A percentile compares a stretch with the other conserved stretches of the same genome.
These are phyloP conservation scores for Scaeva pyrastri DNA, from an alignment of 2,888 invertebrate genomes.

Conservation along the genomic window DNA sequence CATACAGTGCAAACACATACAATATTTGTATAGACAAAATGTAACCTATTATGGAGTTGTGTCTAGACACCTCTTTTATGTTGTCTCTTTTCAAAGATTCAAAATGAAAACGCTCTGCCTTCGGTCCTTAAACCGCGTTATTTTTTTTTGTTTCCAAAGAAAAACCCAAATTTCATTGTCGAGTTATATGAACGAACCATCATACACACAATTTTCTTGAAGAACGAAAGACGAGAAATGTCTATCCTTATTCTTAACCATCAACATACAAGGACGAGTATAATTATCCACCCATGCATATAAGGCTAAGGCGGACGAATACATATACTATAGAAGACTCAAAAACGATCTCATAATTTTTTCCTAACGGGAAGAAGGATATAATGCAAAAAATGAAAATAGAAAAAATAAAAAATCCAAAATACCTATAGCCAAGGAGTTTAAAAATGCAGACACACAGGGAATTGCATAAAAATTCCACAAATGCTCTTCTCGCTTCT, in stretches of 20 bases:
- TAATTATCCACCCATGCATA: conserved; percentile 61
- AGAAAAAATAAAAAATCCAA: background rate
- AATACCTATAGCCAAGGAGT: conserved; percentile 32
- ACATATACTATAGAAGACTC: background rate
- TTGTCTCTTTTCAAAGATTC: conserved; percentile 44
- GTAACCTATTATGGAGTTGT: conserved; percentile 51
- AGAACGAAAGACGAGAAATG: conserved; percentile 12
- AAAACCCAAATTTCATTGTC: conserved; percentile 68
- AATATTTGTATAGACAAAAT: conserved; percentile 35
- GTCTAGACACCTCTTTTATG: conserved; percentile 72
- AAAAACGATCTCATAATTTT: conserved; percentile 2
- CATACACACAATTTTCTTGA: conserved; percentile 5
- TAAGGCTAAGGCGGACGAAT: background rate
- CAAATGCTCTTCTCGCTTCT: conserved; percentile 51
- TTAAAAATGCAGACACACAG: conserved; percentile 75
- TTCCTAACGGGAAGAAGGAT: conserved; percentile 14
- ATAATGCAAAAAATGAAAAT: background rate
- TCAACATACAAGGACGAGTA: conserved; percentile 33
- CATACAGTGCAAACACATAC: too few relatives aligned
- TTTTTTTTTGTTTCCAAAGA: too few relatives aligned
- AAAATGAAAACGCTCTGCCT: conserved; percentile 48
- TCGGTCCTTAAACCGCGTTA: conserved; percentile 45
- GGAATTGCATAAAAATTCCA: conserved; percentile 70
- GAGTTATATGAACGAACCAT: conserved; percentile 64
- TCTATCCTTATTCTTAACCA: conserved; percentile 2